Percentiles rank a stretch among this genome's conserved stretches.
These are phyloP conservation scores for Acanthosepion lycidas DNA, from an alignment of 2,888 invertebrate genomes.

Conservation along the genomic window DNA sequence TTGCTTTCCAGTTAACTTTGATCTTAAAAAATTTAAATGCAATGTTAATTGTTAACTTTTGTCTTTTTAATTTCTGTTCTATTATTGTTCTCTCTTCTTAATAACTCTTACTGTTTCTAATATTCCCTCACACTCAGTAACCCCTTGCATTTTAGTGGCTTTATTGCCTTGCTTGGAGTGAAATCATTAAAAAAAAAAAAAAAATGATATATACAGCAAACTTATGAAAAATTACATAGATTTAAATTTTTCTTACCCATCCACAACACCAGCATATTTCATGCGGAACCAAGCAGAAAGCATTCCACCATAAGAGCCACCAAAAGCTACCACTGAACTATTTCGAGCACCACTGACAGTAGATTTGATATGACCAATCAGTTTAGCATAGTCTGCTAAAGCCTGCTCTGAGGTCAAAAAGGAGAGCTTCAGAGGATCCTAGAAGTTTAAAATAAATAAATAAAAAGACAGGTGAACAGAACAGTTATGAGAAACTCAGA, in stretches of 20 bases:
- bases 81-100: no score
- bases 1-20: no score
- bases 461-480: not conserved
- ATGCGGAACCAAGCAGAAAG: conserved; percentile 94
- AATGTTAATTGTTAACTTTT: no score
- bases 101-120: no score
- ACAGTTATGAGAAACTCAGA: no score
- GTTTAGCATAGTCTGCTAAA: conserved; percentile 90
- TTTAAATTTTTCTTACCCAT: conserved; percentile 78
- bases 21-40: no score
- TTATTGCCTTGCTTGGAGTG: not conserved
- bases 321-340: conserved; percentile 87
- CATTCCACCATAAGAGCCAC: conserved; percentile 98
- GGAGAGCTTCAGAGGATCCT: conserved; percentile 64
- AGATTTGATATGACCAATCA: conserved; percentile 83
- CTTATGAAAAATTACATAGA: no score
- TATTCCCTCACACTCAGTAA: no score
- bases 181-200: not conserved
- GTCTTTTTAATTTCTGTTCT: no score
- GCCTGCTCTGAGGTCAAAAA: conserved; percentile 93
- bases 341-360: conserved; percentile 72
- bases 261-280: conserved; percentile 92
- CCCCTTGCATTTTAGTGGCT: no score
- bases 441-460: not conserved
- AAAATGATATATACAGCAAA: not conserved